Conservation (phyloP, 2,888 invertebrate genomes). For the Hydrotaea cyrtoneurina region DNA sequence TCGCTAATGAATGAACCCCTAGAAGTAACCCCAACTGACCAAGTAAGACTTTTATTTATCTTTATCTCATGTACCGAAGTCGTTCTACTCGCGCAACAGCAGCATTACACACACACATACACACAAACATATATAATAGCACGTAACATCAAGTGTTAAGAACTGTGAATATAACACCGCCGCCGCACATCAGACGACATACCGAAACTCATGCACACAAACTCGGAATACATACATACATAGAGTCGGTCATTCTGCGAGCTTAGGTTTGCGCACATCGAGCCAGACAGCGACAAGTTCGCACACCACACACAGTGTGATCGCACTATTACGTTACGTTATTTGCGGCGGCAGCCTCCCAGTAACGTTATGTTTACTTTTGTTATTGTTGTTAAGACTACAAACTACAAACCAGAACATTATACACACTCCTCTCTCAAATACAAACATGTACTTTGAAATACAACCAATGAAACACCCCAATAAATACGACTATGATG, state of each 20-base stretch:
- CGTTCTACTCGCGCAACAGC: conserved; percentile 53
- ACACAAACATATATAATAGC: conserved; percentile 29
- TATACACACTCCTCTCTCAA: neutral
- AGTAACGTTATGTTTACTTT: conserved; percentile 22
- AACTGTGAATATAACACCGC: conserved; percentile 44
- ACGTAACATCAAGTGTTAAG: conserved; percentile 37
- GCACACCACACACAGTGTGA: neutral
- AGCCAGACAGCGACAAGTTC: neutral
- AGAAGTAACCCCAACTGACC: conserved; percentile 71
- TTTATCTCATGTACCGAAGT: conserved; percentile 52
- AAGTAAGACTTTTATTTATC: conserved; percentile 72
- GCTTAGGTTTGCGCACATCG: neutral
- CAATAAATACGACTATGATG: neutral
- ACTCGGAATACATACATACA: conserved; percentile 19
- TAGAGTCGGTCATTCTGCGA: neutral
- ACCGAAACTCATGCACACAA: neutral
- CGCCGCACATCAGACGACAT: neutral
- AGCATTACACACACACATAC: conserved; percentile 53
- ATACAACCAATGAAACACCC: conserved; percentile 5
- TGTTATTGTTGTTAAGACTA: neutral
- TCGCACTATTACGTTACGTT: conserved; percentile 45
- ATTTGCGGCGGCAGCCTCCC: neutral
- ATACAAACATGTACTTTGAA: neutral
- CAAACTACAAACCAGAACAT: conserved; percentile 30
- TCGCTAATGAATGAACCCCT: conserved; percentile 80